Evolutionary conservation across 2,113 vertebrate species (phyloP).

Genomic region (Eptatretus burgeri): DNA sequence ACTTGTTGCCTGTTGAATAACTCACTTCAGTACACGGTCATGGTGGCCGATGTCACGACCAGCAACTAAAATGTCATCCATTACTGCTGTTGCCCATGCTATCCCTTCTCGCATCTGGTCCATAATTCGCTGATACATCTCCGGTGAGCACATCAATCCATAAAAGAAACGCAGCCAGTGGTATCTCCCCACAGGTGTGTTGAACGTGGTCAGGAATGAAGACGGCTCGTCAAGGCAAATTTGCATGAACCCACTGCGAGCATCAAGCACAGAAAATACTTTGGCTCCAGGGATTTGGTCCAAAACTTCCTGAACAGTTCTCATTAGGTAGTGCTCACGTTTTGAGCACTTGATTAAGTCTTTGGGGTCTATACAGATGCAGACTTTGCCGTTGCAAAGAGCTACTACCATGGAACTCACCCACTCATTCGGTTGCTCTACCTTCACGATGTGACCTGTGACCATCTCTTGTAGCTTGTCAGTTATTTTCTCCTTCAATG

Average conservation of each 20-base stretch:
- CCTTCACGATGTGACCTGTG: constrained; percentile 1
- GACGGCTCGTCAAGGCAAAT: not conserved
- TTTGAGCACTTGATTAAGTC: not conserved
- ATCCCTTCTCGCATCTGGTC: not conserved
- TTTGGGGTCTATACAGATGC: constrained; percentile 2
- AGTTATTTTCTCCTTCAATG: not conserved
- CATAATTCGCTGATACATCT: not conserved
- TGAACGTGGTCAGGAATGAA: not conserved
- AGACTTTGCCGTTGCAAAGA: not conserved
- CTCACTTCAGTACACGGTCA: not conserved
- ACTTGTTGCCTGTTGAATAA: not conserved
- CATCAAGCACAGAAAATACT: constrained; percentile 4
- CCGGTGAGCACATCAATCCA: not conserved
- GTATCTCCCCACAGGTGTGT: not conserved
- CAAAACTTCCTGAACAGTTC: not conserved
- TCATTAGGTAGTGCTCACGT: not conserved
- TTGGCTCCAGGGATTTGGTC: not conserved
- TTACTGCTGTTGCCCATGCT: not conserved
- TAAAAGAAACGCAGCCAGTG: not conserved
- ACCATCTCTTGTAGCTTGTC: constrained; percentile 2
- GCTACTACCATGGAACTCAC: constrained; percentile 1
- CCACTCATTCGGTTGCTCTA: not conserved
- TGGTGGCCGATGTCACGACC: not conserved
- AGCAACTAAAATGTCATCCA: constrained; percentile 4
- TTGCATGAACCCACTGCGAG: not conserved